Percentiles rank a stretch among this genome's conserved stretches.
Evolutionary conservation across 2,888 invertebrate species (phyloP).

Genomic region (Cerastoderma edule): DNA sequence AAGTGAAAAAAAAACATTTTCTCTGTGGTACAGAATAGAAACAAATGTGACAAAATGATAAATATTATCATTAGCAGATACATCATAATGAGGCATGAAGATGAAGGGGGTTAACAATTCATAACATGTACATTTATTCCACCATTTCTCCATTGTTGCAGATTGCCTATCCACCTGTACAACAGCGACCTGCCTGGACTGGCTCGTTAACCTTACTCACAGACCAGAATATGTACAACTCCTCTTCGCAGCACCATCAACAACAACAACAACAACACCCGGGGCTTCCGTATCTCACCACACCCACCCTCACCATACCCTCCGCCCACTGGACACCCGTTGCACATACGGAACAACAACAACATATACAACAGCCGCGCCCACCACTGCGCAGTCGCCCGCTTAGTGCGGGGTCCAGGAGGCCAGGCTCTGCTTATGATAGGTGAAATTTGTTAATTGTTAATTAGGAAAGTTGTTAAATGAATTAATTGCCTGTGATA

Average conservation of each 20-base stretch:
- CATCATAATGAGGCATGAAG: too few relatives aligned
- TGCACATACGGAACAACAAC: constrained; percentile 47
- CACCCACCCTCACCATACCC: constrained; percentile 61
- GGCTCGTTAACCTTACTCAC: constrained; percentile 68
- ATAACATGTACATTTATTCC: too few relatives aligned
- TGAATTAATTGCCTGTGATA: too few relatives aligned
- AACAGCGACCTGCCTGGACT: constrained; percentile 78
- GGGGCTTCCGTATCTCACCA: constrained; percentile 66
- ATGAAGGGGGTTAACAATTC: too few relatives aligned
- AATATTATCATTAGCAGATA: too few relatives aligned
- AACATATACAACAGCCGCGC: constrained; percentile 70
- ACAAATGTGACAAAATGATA: too few relatives aligned
- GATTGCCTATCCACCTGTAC: constrained; percentile 76
- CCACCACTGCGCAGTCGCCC: constrained; percentile 80
- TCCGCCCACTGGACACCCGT: constrained; percentile 65
- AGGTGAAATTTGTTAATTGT: too few relatives aligned
- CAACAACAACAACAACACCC: constrained; percentile 20
- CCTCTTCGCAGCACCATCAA: constrained; percentile 20
- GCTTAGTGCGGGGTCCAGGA: constrained; percentile 78
- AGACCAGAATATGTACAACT: constrained; percentile 50
- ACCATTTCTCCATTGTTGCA: constrained; percentile 41
- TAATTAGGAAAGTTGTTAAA: too few relatives aligned
- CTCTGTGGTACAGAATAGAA: too few relatives aligned
- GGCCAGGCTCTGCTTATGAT: constrained; percentile 52
- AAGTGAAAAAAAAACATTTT: too few relatives aligned